Conservation (phyloP, 1,140 invertebrate species). For the Heliconius nattereri region DNA sequence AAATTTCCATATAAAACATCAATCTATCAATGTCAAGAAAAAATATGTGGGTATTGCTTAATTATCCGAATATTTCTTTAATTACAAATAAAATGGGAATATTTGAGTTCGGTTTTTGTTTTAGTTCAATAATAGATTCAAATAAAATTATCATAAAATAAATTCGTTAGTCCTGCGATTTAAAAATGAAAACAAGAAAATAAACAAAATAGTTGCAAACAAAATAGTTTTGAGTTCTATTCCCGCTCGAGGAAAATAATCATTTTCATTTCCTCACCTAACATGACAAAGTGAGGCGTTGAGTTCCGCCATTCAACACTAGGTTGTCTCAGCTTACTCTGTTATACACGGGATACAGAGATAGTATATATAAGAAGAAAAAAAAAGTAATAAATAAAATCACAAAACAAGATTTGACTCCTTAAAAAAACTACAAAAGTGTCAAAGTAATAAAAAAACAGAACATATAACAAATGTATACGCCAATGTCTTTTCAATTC, state of each 20-base stretch:
- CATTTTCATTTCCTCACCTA: too few relatives aligned
- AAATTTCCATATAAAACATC: too few relatives aligned
- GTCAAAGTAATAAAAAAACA: neutral
- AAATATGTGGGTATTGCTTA: neutral
- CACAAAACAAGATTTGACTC: neutral
- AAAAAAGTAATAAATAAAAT: neutral
- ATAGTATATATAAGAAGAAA: neutral
- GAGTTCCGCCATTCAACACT: too few relatives aligned
- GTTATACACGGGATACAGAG: too few relatives aligned
- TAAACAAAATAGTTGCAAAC: too few relatives aligned
- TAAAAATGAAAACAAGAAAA: neutral
- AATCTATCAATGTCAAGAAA: neutral
- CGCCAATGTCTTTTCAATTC: slow-evolving; percentile 18
- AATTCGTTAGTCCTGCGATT: neutral
- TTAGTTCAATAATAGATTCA: neutral
- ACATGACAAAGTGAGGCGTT: too few relatives aligned
- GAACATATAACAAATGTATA: slow-evolving; percentile 7
- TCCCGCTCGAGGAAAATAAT: too few relatives aligned
- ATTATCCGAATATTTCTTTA: neutral
- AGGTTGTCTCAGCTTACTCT: too few relatives aligned
- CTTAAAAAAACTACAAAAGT: neutral
- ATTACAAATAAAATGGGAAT: too few relatives aligned
- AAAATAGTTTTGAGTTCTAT: too few relatives aligned
- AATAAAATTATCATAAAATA: neutral
- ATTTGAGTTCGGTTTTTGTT: neutral